Evolutionary conservation across 2,888 invertebrate species (phyloP).

Genomic region (Helleia helle): DNA sequence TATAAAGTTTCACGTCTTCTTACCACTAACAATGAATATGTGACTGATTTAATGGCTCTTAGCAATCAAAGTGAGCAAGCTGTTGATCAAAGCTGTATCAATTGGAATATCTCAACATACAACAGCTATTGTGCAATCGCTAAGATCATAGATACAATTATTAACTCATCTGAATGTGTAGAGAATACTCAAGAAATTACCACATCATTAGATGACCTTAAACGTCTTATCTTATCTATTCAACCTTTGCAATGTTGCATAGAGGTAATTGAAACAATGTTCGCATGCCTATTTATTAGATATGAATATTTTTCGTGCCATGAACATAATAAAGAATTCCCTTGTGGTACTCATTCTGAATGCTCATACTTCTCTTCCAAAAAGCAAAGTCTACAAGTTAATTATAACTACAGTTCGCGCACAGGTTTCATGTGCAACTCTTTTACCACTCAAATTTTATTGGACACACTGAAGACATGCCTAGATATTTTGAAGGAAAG

Average conservation of each 20-base stretch:
- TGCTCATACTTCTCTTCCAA: slow-evolving; percentile 67
- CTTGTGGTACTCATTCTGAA: slow-evolving; percentile 61
- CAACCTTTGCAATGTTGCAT: slow-evolving; percentile 62
- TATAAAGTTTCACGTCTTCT: slow-evolving; percentile 64
- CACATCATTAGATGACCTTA: slow-evolving; percentile 58
- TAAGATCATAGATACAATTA: slow-evolving; percentile 61
- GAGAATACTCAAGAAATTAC: slow-evolving; percentile 46
- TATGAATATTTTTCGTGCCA: slow-evolving; percentile 75
- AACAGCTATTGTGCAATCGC: slow-evolving; percentile 68
- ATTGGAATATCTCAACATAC: slow-evolving; percentile 65
- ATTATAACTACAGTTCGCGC: slow-evolving; percentile 35
- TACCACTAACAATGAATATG: slow-evolving; percentile 57
- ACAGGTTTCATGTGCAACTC: slow-evolving; percentile 75
- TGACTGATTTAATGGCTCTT: slow-evolving; percentile 44
- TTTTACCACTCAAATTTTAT: slow-evolving; percentile 71
- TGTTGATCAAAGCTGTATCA: slow-evolving; percentile 30
- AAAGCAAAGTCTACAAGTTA: slow-evolving; percentile 40
- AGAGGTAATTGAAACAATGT: slow-evolving; percentile 82
- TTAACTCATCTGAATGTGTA: slow-evolving; percentile 45
- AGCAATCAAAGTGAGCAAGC: slow-evolving; percentile 35
- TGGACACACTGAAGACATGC: slow-evolving; percentile 72
- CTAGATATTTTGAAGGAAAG: slow-evolving; percentile 48
- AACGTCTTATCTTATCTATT: slow-evolving; percentile 58
- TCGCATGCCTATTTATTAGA: slow-evolving; percentile 79
- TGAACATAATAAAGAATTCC: slow-evolving; percentile 57